These are phyloP conservation scores for Hyles lineata DNA, from an alignment of 2,888 invertebrate species.

Conservation along the genomic window DNA sequence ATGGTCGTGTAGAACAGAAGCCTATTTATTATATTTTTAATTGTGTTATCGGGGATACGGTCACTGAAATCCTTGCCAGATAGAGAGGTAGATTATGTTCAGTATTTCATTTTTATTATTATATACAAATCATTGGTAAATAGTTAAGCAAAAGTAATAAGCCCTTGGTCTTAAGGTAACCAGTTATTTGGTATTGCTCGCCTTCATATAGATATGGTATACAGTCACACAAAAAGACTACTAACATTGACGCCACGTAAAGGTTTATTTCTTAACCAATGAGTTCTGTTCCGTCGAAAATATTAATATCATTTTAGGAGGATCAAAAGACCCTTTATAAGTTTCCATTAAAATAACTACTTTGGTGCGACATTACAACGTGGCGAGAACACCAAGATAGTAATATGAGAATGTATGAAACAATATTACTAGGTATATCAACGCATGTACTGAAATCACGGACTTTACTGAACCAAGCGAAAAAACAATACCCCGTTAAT, in stretches of 20 bases:
- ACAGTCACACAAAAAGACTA: not conserved
- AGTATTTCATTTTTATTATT: too few species aligned
- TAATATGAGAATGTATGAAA: not conserved
- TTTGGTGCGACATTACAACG: not conserved
- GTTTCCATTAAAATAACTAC: not conserved
- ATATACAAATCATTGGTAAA: too few species aligned
- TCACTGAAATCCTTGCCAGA: too few species aligned
- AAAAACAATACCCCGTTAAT: not conserved
- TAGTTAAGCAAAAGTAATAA: too few species aligned
- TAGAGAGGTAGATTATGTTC: too few species aligned
- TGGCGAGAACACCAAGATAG: not conserved
- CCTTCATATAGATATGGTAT: too few species aligned
- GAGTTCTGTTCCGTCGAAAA: not conserved
- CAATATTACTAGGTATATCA: not conserved
- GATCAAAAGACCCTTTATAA: not conserved
- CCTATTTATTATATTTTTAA: not conserved
- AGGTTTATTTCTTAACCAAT: not conserved
- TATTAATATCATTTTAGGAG: not conserved
- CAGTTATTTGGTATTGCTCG: too few species aligned
- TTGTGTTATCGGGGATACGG: not conserved
- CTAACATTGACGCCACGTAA: not conserved
- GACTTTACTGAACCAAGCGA: not conserved
- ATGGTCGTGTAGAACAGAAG: not conserved
- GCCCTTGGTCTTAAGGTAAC: too few species aligned
- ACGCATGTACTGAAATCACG: not conserved